These are phyloP conservation scores for Cryptoblepharus egeriae DNA, from an alignment of 2,797 vertebrate genomes.

Conservation along the genomic window DNA sequence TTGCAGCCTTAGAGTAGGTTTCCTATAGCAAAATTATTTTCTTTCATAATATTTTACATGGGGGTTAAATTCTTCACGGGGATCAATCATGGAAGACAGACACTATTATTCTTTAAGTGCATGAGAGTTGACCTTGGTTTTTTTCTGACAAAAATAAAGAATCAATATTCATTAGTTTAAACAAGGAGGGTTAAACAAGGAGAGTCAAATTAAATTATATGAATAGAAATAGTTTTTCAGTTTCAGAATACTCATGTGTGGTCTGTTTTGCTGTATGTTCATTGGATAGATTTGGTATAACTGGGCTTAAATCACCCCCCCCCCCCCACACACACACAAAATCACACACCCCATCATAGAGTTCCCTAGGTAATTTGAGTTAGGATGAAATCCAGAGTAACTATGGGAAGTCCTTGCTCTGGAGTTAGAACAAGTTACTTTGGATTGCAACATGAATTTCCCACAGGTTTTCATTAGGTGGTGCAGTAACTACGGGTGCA, in stretches of 20 bases:
- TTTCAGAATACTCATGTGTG: background rate
- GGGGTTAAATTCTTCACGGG: background rate
- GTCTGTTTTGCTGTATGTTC: background rate
- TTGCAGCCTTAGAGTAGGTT: background rate
- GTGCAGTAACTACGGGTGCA: no score
- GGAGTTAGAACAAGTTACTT: no score
- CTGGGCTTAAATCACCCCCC: background rate
- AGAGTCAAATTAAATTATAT: background rate
- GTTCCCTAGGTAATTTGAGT: background rate
- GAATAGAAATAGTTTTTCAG: background rate
- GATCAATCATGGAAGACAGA: constrained; percentile 11
- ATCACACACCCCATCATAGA: background rate
- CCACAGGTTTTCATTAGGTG: no score
- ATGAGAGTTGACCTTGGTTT: constrained; percentile 10
- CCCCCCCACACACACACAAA: no score
- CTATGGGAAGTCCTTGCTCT: no score
- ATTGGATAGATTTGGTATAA: background rate
- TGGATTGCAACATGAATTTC: no score
- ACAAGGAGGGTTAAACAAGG: constrained; percentile 5
- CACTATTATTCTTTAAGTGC: background rate
- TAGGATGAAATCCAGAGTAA: no score
- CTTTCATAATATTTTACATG: background rate
- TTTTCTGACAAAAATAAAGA: background rate
- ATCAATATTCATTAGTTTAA: background rate
- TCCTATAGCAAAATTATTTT: background rate